Base-by-base conservation (phyloP, 1,140 invertebrate genomes). In the Rhynchophorus ferrugineus region DNA sequence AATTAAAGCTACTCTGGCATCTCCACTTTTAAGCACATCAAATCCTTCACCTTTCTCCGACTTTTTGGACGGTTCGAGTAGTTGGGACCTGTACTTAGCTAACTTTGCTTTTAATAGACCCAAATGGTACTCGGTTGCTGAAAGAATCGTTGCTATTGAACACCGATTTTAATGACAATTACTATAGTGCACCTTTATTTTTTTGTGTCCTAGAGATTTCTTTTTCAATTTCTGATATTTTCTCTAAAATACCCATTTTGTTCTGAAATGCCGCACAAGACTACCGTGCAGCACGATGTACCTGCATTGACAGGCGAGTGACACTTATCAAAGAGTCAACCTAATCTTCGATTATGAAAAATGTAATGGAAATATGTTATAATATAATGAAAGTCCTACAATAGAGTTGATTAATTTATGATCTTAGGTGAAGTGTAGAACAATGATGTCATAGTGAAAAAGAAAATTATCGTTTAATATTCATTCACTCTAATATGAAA, bases 131-230 rank as follows among this genome's bases (percentile, higher is more conserved):
- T 99, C 97, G 64, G 97, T 99, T 2, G 96, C 96, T 96, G 38
- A n/a, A 63, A 65, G 47, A 55, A n/a, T n/a, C n/a, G n/a, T n/a
- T n/a, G n/a, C n/a, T n/a, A n/a, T n/a, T n/a, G n/a, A n/a, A n/a
- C n/a, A n/a, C n/a, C n/a, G n/a, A n/a, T n/a, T n/a, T n/a, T n/a
- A n/a, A n/a, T n/a, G n/a, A n/a, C n/a, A n/a, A n/a, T n/a, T n/a
- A n/a, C n/a, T n/a, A n/a, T n/a, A n/a, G 38, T 8, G 60, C 75
- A 96, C 94, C 94, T 89, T 98, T 99, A 76, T 99, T 99, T 74
- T 99, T 99, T 72, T 99, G 96, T 18, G 96, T 99, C 61, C 95
- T 76, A 3, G 91, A 87, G 44, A 99, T 99, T 85, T 99, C 97
- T 62, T 85, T 87, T 71, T 98, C 95, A 49, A 98, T 97, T 80